Conservation (phyloP, 1,140 invertebrate species). For the Nephotettix cincticeps region DNA sequence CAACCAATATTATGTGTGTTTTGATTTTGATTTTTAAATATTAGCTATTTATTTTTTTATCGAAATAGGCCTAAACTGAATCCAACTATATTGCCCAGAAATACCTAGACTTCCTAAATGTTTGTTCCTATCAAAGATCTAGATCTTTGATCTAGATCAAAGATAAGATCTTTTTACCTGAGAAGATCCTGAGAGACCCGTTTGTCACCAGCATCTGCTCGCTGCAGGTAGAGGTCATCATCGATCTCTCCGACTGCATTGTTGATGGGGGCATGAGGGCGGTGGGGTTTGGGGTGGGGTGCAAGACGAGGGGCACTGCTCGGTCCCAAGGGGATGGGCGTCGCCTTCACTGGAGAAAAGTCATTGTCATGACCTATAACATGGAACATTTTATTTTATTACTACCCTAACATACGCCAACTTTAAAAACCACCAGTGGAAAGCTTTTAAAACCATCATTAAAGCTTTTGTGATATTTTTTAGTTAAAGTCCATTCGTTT, state of each 20-base stretch:
- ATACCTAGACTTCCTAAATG: slow-evolving; percentile 57
- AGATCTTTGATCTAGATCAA: slow-evolving; percentile 65
- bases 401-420: too few species aligned
- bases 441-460: too few species aligned
- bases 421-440: too few species aligned
- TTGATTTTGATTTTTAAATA: too few species aligned
- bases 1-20: too few species aligned
- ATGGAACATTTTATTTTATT: too few species aligned
- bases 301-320: slow-evolving; percentile 26
- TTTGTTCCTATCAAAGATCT: slow-evolving; percentile 62
- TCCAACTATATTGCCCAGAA: too few species aligned
- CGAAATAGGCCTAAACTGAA: too few species aligned
- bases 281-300: slow-evolving; percentile 25
- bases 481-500: too few species aligned
- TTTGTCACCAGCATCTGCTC: slow-evolving; percentile 69
- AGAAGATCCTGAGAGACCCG: slow-evolving; percentile 44
- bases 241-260: slow-evolving; percentile 51
- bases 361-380: slow-evolving; percentile 8
- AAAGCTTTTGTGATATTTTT: too few species aligned
- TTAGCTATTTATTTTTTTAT: too few species aligned
- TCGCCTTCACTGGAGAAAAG: slow-evolving; percentile 32
- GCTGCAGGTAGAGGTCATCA: slow-evolving; percentile 71
- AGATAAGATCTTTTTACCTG: slow-evolving; percentile 37
- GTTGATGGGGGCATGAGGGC: slow-evolving; percentile 33
- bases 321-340: slow-evolving; percentile 41